Percentiles rank a stretch among this genome's conserved stretches.
Evolutionary conservation across 2,113 vertebrate species (phyloP).

Genomic region (Loxodonta africana): DNA sequence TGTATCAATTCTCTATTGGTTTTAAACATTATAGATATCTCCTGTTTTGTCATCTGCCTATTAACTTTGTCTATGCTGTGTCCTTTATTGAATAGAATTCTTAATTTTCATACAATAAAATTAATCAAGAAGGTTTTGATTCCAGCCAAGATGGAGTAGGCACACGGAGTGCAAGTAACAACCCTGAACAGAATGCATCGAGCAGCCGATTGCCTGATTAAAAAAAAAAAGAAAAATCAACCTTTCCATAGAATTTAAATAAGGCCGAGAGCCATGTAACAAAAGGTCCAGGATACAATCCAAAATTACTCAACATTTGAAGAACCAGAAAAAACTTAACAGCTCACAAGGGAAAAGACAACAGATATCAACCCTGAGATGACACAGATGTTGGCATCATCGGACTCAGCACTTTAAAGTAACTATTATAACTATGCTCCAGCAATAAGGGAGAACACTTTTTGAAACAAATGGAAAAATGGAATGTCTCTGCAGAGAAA

Average conservation of each 20-base stretch:
- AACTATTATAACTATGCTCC: background rate
- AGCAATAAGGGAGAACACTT: background rate
- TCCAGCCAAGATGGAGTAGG: background rate
- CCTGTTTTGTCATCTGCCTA: background rate
- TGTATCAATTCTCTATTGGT: background rate
- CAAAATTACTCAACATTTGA: slow-evolving; percentile 6
- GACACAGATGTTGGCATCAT: background rate
- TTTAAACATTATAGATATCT: slow-evolving; percentile 11
- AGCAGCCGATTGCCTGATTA: background rate
- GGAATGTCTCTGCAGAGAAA: background rate
- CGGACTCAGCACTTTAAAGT: background rate
- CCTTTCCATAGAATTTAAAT: background rate
- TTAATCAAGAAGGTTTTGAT: background rate
- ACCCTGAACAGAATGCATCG: background rate
- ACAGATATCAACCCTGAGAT: background rate
- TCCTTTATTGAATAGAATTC: background rate
- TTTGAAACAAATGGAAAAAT: slow-evolving; percentile 18
- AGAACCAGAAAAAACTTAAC: background rate
- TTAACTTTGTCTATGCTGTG: background rate
- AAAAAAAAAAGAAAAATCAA: background rate
- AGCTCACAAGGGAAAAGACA: background rate
- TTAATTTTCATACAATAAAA: slow-evolving; percentile 7
- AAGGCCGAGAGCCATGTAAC: background rate
- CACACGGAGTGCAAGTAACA: background rate
- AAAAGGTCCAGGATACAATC: background rate